A percentile compares a stretch with the other conserved stretches of the same genome.
These are phyloP conservation scores for Trachemys scripta DNA, from an alignment of 2,113 vertebrate species.

Conservation along the genomic window DNA sequence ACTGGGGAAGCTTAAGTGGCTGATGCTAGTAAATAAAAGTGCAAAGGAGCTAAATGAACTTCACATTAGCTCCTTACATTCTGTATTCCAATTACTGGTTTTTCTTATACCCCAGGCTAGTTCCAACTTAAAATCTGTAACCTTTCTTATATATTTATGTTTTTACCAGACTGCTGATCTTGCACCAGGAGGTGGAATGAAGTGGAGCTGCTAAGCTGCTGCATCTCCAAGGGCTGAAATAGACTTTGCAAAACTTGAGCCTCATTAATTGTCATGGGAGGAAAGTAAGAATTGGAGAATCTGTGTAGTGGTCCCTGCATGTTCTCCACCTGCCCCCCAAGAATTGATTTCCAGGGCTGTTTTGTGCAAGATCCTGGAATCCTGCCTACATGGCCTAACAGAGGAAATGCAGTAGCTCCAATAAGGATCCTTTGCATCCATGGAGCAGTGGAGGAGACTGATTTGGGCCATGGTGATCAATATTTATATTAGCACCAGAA, in stretches of 20 bases:
- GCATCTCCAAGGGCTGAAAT: accelerated
- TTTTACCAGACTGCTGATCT: neutral
- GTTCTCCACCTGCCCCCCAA: neutral
- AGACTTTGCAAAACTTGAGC: neutral
- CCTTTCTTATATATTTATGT: accelerated
- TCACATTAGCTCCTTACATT: neutral
- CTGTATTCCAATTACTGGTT: neutral
- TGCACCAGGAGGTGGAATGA: neutral
- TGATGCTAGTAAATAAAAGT: accelerated
- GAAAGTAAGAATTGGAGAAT: neutral
- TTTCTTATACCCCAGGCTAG: neutral
- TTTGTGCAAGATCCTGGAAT: neutral
- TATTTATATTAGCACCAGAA: neutral
- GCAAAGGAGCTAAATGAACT: neutral
- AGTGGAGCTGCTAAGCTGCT: neutral
- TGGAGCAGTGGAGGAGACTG: neutral
- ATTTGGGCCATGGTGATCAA: neutral
- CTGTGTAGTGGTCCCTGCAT: neutral
- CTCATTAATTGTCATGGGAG: neutral
- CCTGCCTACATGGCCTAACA: neutral
- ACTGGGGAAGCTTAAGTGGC: neutral
- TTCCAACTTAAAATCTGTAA: neutral
- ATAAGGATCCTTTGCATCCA: neutral
- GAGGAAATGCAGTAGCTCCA: neutral
- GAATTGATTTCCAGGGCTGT: accelerated